Evolutionary conservation across 2,888 invertebrate species (phyloP), one percentile per base, ranked within the genome.

Genomic region (Perdita meconis): DNA sequence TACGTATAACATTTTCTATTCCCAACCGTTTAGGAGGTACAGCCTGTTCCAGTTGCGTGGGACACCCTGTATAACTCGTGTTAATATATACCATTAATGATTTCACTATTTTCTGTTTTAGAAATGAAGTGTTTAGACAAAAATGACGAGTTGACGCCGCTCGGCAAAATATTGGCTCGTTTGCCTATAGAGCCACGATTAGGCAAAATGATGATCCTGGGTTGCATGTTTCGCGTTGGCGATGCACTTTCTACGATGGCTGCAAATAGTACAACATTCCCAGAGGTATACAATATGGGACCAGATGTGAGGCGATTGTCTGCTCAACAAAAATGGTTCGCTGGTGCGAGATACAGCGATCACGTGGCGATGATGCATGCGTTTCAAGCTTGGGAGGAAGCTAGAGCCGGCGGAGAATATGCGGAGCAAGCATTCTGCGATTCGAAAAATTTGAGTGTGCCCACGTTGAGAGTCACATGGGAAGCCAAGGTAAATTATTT

Each of bases 191-290:
- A 99, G 89, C 99, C 99, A 0, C 95, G 98, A 0, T 94, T 99
- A 5, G 99, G 99, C 19, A 99, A 98, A 93, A 98, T 98, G 97
- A 96, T 98, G 95, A 96, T 99, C 38, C 94, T 99, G 10, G 98
- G 98, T n/a, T 96, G 97, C 82, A 96, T 98, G 68, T 96, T 99
- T 88, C 96, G 96, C 81, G 96, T 97, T 78, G 98, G 98, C 0
- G 98, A 98, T 91, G 96, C 98, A 0, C 93, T 98, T 60, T 96
- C 97, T 10, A 97, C 97, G 0, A 97, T 99, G 94, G 98, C 99
- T 0, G 98, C 99, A 13, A 98, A 98, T 92, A 97, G 97, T 5
- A 97, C 98, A 44, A 98, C 98, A 0, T 98, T 98, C 92, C 98
- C 98, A 0, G 98, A 99, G 93, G 97, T 99, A 3, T 99, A 98